Conservation (phyloP, 1,140 invertebrate genomes). For the Drosophila lini region DNA sequence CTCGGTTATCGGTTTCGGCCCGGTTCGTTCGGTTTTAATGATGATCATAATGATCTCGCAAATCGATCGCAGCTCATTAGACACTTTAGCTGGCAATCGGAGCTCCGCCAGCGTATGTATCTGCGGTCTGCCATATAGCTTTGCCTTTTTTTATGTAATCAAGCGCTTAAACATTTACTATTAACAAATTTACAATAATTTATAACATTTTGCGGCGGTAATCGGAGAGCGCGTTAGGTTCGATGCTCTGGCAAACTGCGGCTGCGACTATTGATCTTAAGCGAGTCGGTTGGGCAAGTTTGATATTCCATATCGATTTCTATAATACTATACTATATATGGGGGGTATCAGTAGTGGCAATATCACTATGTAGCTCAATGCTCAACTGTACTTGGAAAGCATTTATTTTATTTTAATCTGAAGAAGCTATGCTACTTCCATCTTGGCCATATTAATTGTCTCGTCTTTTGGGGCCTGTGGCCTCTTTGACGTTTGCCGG, state of each 20-base stretch:
- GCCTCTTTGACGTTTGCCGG: slow-evolving; percentile 21
- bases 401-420: too few species aligned
- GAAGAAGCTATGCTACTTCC: neutral
- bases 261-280: slow-evolving; percentile 44
- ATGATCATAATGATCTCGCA: slow-evolving; percentile 48
- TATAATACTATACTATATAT: too few species aligned
- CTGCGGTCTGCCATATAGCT: slow-evolving; percentile 15
- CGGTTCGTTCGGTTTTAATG: slow-evolving; percentile 23
- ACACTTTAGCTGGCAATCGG: slow-evolving; percentile 31
- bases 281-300: slow-evolving; percentile 50
- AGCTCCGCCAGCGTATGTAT: neutral
- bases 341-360: neutral
- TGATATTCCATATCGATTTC: slow-evolving; percentile 6
- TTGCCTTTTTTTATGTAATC: slow-evolving; percentile 52
- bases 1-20: slow-evolving; percentile 24
- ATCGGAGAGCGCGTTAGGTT: slow-evolving; percentile 32
- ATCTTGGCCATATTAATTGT: slow-evolving; percentile 25
- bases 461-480: neutral
- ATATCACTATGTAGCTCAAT: neutral
- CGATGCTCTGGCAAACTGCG: slow-evolving; percentile 31
- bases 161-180: slow-evolving; percentile 65
- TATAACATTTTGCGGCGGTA: slow-evolving; percentile 45
- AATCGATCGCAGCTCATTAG: slow-evolving; percentile 64
- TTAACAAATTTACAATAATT: slow-evolving; percentile 61
- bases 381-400: slow-evolving; percentile 23